These are phyloP conservation scores for Urocolius indicus DNA, from an alignment of 2,113 vertebrate species.

Conservation along the genomic window DNA sequence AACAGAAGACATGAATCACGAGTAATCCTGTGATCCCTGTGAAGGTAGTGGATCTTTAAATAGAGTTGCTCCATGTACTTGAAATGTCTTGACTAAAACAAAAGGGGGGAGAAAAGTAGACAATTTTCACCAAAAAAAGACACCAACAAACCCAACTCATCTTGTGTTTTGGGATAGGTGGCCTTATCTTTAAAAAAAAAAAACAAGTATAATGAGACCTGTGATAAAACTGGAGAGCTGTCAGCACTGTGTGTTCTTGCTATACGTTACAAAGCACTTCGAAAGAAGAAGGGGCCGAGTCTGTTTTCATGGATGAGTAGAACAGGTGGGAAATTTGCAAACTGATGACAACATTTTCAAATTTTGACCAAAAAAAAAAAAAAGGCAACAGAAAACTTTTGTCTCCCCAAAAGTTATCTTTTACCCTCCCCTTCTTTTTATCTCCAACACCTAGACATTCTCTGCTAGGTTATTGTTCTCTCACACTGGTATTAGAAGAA, in stretches of 20 bases:
- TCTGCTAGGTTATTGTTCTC: background rate
- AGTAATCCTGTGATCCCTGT: background rate
- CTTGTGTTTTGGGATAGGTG: constrained; percentile 25
- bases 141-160: background rate
- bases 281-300: background rate
- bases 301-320: background rate
- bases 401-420: rapidly evolving
- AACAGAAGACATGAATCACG: background rate
- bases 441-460: background rate
- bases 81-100: background rate
- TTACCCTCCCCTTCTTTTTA: background rate
- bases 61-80: background rate
- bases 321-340: constrained; percentile 49
- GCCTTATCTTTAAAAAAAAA: background rate
- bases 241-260: constrained; percentile 26
- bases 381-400: background rate
- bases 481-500: background rate
- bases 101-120: background rate
- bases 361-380: background rate
- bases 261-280: background rate
- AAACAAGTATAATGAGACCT: background rate
- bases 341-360: constrained; percentile 29
- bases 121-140: background rate
- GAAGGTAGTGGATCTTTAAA: constrained; percentile 38
- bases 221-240: constrained; percentile 50